Evolutionary conservation across 2,113 vertebrate genomes (phyloP).

Genomic region (Oostethus manadensis): DNA sequence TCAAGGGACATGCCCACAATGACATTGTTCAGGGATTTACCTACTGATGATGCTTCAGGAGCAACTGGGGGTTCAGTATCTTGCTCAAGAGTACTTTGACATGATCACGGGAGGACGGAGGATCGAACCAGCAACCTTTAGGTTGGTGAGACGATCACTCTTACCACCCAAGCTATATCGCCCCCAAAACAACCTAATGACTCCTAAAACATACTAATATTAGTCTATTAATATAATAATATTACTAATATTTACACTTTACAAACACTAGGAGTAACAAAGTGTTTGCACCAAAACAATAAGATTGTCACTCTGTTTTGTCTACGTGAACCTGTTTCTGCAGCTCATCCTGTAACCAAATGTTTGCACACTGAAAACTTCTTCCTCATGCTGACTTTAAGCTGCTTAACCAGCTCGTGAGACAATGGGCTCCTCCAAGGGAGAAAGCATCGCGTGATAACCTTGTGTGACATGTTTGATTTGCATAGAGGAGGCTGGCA

Average conservation of each 20-base stretch:
- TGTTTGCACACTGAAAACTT: conserved; percentile 25
- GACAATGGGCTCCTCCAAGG: conserved; percentile 22
- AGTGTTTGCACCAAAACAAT: background rate
- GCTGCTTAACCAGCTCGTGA: background rate
- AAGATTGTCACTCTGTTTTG: background rate
- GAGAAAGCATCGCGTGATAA: conserved; percentile 49
- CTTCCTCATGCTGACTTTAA: conserved; percentile 23
- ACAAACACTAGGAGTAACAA: conserved; percentile 25
- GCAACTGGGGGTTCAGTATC: too few species aligned
- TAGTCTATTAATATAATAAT: too few species aligned
- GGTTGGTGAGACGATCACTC: too few species aligned
- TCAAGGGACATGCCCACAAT: too few species aligned
- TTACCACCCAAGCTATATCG: too few species aligned
- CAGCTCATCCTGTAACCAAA: conserved; percentile 16
- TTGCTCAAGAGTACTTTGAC: too few species aligned
- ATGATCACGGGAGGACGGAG: too few species aligned
- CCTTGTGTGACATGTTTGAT: conserved; percentile 39
- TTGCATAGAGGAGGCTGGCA: conserved; percentile 41
- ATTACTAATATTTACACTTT: conserved; percentile 3
- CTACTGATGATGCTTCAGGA: too few species aligned
- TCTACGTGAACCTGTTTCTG: conserved; percentile 12
- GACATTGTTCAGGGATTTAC: too few species aligned
- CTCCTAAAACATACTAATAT: too few species aligned
- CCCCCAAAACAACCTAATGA: too few species aligned
- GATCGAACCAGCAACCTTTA: too few species aligned